Percentiles rank a stretch among this genome's conserved stretches.
phyloP scores from a whole-genome alignment of 1,140 invertebrate genomes.

The Drosophila asahinai region DNA sequence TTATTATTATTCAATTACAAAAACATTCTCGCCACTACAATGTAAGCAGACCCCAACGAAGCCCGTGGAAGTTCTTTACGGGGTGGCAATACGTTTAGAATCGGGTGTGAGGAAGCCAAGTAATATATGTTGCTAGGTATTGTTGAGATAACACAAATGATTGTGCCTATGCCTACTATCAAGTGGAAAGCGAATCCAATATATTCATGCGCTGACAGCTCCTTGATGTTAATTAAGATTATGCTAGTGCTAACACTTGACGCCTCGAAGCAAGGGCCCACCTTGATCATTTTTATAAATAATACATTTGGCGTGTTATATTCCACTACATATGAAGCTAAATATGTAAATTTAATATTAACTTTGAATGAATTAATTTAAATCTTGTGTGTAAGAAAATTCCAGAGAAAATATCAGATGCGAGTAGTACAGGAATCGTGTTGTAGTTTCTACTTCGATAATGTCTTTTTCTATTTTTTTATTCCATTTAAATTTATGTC shows the following conservation, averaged over 20 bases:
- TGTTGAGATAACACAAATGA: constrained; percentile 19
- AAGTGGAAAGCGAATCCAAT: constrained; percentile 1
- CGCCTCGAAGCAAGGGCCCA: background rate
- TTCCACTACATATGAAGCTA: constrained; percentile 4
- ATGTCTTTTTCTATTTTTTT: too few relatives aligned
- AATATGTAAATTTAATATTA: background rate
- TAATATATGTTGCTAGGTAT: constrained; percentile 6
- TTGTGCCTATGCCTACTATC: background rate
- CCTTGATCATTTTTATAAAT: constrained; percentile 9
- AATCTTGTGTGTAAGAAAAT: too few relatives aligned
- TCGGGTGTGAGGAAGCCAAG: constrained; percentile 41
- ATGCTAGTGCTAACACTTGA: constrained; percentile 7
- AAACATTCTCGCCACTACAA: constrained; percentile 6
- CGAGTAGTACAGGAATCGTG: too few relatives aligned
- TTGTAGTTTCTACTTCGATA: too few relatives aligned
- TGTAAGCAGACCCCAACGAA: constrained; percentile 26
- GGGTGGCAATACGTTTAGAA: too few relatives aligned
- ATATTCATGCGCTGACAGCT: constrained; percentile 14
- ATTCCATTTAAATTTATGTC: too few relatives aligned
- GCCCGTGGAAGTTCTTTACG: constrained; percentile 9
- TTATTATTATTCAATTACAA: constrained; percentile 43
- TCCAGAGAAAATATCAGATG: too few relatives aligned
- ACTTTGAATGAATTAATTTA: background rate
- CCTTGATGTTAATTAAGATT: constrained; percentile 20
- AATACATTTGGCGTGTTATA: background rate